Percentiles rank a stretch among this genome's conserved stretches.
These are phyloP conservation scores for Fregata magnificens DNA, from an alignment of 2,113 vertebrate species.

Conservation along the genomic window DNA sequence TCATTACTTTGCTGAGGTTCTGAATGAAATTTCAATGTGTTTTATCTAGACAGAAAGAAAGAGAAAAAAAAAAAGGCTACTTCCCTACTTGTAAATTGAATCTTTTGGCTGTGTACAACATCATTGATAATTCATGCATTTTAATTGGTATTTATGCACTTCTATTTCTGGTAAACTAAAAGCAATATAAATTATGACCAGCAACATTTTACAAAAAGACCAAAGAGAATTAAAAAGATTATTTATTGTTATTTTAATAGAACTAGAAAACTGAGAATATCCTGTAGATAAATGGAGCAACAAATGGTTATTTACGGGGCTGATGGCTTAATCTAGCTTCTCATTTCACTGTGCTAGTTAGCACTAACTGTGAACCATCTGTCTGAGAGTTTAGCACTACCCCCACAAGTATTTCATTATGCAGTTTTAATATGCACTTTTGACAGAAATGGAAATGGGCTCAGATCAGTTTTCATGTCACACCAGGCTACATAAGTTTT, in stretches of 20 bases:
- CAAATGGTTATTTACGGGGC: slow-evolving; percentile 67
- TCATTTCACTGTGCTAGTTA: slow-evolving; percentile 67
- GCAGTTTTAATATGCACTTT: slow-evolving; percentile 58
- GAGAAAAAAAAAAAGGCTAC: neutral
- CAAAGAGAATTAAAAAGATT: slow-evolving; percentile 3
- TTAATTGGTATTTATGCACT: slow-evolving; percentile 25
- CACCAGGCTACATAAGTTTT: slow-evolving; percentile 44
- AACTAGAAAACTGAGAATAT: slow-evolving; percentile 33
- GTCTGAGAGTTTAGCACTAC: slow-evolving; percentile 66
- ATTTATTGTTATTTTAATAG: slow-evolving; percentile 36
- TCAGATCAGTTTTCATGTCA: slow-evolving; percentile 59
- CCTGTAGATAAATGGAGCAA: slow-evolving; percentile 46
- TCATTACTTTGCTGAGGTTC: neutral
- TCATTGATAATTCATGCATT: slow-evolving; percentile 37
- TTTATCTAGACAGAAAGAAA: neutral
- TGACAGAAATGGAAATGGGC: slow-evolving; percentile 62
- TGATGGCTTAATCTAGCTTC: slow-evolving; percentile 69
- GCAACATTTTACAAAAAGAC: slow-evolving; percentile 1
- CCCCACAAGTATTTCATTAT: slow-evolving; percentile 67
- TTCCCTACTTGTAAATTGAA: slow-evolving; percentile 4
- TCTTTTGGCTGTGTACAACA: neutral
- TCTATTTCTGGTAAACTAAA: slow-evolving; percentile 24
- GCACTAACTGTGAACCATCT: slow-evolving; percentile 70
- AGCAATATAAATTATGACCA: slow-evolving; percentile 14
- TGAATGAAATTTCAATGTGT: slow-evolving; percentile 29